phyloP scores from a whole-genome alignment of 2,113 vertebrate species.

The Morone chrysops region DNA sequence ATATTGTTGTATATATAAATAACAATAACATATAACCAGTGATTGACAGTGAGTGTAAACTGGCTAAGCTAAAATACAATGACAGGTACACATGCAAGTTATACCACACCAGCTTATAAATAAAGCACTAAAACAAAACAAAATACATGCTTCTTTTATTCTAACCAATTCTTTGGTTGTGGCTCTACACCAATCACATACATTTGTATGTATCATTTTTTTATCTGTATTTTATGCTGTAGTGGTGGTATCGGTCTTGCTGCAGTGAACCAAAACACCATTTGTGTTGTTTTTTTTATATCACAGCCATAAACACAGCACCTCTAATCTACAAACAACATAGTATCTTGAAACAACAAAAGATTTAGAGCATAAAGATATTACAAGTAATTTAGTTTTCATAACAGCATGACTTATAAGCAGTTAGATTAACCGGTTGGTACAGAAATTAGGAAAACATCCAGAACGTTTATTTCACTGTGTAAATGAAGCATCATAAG shows the following conservation, averaged over 20 bases:
- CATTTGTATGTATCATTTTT: not conserved
- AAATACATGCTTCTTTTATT: not conserved
- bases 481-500: not conserved
- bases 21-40: not conserved
- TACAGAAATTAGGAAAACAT: not conserved
- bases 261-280: not conserved
- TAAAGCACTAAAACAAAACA: not conserved
- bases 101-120: constrained; percentile 1
- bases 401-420: not conserved
- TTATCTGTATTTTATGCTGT: not conserved
- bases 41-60: not conserved
- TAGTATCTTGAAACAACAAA: not conserved
- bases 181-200: not conserved
- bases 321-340: not conserved
- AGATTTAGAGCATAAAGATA: not conserved
- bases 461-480: not conserved
- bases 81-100: not conserved
- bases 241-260: not conserved
- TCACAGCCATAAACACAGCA: not conserved
- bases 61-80: not conserved
- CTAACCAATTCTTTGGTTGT: not conserved
- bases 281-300: not conserved
- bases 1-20: not conserved
- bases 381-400: not conserved
- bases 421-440: not conserved